These are phyloP conservation scores for Lepidurus arcticus DNA, from an alignment of 1,140 invertebrate genomes.

Conservation along the genomic window DNA sequence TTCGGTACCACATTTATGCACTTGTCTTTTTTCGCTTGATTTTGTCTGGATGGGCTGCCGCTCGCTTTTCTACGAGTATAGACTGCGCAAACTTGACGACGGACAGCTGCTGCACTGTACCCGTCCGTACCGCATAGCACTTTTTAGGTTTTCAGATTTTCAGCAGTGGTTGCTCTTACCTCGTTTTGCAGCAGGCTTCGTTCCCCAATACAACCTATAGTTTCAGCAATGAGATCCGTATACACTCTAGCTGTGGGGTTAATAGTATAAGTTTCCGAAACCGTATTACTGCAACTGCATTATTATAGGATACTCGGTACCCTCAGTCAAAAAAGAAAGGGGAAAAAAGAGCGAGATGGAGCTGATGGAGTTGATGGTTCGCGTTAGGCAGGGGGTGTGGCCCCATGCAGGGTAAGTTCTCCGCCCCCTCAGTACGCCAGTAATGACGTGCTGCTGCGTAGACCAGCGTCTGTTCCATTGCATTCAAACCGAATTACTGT, in stretches of 20 bases:
- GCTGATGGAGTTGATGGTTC: neutral
- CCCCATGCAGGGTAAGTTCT: constrained; percentile 13
- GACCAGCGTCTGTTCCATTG: constrained; percentile 9
- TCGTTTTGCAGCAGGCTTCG: neutral
- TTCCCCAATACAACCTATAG: neutral
- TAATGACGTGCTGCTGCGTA: constrained; percentile 21
- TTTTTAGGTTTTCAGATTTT: neutral
- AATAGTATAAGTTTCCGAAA: neutral
- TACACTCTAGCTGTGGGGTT: neutral
- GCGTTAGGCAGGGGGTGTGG: constrained; percentile 7
- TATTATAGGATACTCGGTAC: neutral
- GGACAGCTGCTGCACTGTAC: neutral
- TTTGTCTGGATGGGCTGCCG: neutral
- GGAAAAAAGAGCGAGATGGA: neutral
- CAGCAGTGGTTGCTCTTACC: neutral
- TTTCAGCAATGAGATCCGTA: neutral
- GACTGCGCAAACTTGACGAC: neutral
- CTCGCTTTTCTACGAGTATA: neutral
- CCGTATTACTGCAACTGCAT: neutral
- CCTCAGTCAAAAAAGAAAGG: neutral
- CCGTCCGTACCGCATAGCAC: neutral
- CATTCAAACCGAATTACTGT: constrained; percentile 10
- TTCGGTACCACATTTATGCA: neutral
- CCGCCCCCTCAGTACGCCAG: constrained; percentile 14
- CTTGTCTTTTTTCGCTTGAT: constrained; percentile 22